These are phyloP conservation scores for Chaenodraco wilsoni DNA, from an alignment of 2,797 vertebrate genomes.

Conservation along the genomic window DNA sequence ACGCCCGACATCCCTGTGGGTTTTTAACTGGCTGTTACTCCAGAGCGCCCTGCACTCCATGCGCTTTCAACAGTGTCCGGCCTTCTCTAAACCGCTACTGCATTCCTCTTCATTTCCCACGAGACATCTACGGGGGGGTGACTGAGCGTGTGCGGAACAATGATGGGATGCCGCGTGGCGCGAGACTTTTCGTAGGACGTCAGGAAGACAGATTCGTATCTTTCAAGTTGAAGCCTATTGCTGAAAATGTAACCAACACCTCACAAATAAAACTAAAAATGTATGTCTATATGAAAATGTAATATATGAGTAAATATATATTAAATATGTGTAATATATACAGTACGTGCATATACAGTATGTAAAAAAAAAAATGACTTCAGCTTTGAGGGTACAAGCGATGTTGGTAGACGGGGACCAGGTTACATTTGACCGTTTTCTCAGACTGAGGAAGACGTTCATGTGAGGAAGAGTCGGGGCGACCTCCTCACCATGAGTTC, in stretches of 20 bases:
- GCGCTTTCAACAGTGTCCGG: constrained; percentile 73
- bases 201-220: constrained; percentile 48
- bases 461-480: constrained; percentile 26
- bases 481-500: constrained; percentile 37
- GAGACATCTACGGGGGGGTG: constrained; percentile 33
- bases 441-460: constrained; percentile 13
- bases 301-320: constrained; percentile 87
- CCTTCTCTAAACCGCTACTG: constrained; percentile 55
- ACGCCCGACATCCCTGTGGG: constrained; percentile 61
- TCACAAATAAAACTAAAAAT: constrained; percentile 75
- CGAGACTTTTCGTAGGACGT: constrained; percentile 44
- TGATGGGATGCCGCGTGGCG: constrained; percentile 19
- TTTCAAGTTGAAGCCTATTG: constrained; percentile 70
- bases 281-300: constrained; percentile 84
- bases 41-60: constrained; percentile 72
- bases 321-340: constrained; percentile 87
- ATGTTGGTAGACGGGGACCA: constrained; percentile 45
- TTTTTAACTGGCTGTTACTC: constrained; percentile 64
- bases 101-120: constrained; percentile 41
- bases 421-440: constrained; percentile 26
- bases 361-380: constrained; percentile 63
- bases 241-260: constrained; percentile 79
- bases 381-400: constrained; percentile 64
- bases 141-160: constrained; percentile 14
- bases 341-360: constrained; percentile 77